Percentiles rank a stretch among this genome's conserved stretches.
These are phyloP conservation scores for Cepaea hortensis DNA, from an alignment of 2,888 invertebrate genomes.

Conservation along the genomic window DNA sequence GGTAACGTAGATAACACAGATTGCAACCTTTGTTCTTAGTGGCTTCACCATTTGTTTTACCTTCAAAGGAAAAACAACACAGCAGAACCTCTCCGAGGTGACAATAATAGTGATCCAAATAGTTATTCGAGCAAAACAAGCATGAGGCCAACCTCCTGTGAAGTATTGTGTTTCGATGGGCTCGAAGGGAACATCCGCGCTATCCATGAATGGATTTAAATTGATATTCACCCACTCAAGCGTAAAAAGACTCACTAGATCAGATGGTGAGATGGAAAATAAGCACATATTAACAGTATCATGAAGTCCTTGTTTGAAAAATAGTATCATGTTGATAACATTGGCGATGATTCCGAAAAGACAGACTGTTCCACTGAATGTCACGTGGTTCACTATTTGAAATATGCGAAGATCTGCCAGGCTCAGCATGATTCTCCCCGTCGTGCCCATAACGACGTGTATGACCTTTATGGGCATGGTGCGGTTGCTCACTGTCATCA, in stretches of 20 bases:
- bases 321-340: slow-evolving; percentile 9
- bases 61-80: slow-evolving; percentile 3
- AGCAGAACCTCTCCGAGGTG: neutral
- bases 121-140: slow-evolving; percentile 15
- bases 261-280: neutral
- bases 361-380: slow-evolving; percentile 16
- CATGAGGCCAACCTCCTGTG: slow-evolving; percentile 22
- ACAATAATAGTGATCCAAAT: slow-evolving; percentile 10
- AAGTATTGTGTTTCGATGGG: neutral
- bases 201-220: slow-evolving; percentile 7
- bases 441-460: neutral
- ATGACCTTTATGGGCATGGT: neutral
- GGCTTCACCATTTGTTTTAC: neutral
- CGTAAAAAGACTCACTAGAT: slow-evolving; percentile 9
- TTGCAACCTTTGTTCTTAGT: neutral
- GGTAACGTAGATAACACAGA: neutral
- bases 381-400: slow-evolving; percentile 17
- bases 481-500: neutral
- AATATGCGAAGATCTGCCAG: neutral
- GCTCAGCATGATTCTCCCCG: neutral
- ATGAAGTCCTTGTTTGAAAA: slow-evolving; percentile 18
- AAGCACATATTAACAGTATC: neutral
- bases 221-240: slow-evolving; percentile 22
- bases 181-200: neutral
- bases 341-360: slow-evolving; percentile 1